Conservation (phyloP, 2,797 vertebrate genomes). For the Enteromius mattozi region DNA sequence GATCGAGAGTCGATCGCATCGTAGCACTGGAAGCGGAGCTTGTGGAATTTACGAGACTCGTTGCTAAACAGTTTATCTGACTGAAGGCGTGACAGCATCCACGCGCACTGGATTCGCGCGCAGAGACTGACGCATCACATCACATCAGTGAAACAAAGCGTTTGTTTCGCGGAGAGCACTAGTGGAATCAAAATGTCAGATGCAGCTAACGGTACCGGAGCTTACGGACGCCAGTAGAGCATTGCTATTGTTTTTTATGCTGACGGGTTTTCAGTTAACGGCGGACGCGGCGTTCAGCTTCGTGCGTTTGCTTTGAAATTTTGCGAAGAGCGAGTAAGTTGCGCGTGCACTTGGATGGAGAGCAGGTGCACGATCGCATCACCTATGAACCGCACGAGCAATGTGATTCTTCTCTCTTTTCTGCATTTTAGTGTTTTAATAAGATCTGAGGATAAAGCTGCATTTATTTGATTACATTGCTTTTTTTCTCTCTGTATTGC, state of each 20-base stretch:
- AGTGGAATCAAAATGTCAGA: conserved; percentile 42
- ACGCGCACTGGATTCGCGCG: conserved; percentile 50
- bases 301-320: neutral
- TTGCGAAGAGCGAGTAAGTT: conserved; percentile 14
- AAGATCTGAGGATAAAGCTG: neutral
- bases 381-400: neutral
- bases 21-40: conserved; percentile 47
- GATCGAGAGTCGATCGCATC: conserved; percentile 38
- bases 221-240: conserved; percentile 32
- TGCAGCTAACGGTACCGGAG: conserved; percentile 38
- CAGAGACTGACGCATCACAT: conserved; percentile 27
- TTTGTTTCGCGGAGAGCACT: conserved; percentile 56
- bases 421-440: neutral
- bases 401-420: conserved; percentile 9
- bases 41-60: conserved; percentile 41
- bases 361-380: conserved; percentile 37
- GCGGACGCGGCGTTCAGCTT: too few relatives aligned
- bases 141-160: conserved; percentile 62
- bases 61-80: conserved; percentile 7
- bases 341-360: conserved; percentile 18
- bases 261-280: neutral
- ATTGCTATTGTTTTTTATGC: conserved; percentile 47
- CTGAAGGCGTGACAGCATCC: conserved; percentile 35
- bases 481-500: too few relatives aligned
- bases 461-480: neutral